phyloP scores from a whole-genome alignment of 2,888 invertebrate species.

The Morinoia aosen region DNA sequence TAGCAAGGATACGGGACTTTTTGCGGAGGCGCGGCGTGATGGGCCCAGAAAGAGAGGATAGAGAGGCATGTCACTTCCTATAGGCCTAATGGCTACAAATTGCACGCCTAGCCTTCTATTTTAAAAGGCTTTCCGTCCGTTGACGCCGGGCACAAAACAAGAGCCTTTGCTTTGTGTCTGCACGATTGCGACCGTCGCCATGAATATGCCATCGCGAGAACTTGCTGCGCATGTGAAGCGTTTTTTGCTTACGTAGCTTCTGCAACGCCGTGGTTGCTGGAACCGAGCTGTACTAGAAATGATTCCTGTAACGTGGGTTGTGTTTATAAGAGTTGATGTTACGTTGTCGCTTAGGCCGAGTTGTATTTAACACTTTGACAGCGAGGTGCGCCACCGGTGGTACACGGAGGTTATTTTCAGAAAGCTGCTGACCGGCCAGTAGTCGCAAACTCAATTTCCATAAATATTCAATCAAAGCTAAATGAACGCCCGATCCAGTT shows the following conservation, averaged over 20 bases:
- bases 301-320: no score
- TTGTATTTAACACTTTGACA: no score
- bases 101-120: slow-evolving; percentile 35
- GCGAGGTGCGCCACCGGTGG: no score
- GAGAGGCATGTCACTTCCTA: slow-evolving; percentile 43
- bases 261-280: no score
- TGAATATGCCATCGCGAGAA: background rate
- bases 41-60: background rate
- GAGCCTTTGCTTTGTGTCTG: background rate
- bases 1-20: background rate
- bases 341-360: no score
- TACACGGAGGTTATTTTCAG: no score
- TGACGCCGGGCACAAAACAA: slow-evolving; percentile 16
- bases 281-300: no score
- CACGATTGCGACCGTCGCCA: background rate
- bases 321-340: no score
- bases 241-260: background rate
- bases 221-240: background rate
- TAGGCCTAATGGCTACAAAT: slow-evolving; percentile 53
- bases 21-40: background rate
- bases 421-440: no score
- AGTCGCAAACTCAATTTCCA: no score
- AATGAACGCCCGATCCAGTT: no score
- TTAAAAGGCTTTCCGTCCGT: slow-evolving; percentile 48
- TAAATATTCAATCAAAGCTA: no score